Base-by-base conservation (phyloP, 2,113 vertebrate species). In the Climacteris rufus region DNA sequence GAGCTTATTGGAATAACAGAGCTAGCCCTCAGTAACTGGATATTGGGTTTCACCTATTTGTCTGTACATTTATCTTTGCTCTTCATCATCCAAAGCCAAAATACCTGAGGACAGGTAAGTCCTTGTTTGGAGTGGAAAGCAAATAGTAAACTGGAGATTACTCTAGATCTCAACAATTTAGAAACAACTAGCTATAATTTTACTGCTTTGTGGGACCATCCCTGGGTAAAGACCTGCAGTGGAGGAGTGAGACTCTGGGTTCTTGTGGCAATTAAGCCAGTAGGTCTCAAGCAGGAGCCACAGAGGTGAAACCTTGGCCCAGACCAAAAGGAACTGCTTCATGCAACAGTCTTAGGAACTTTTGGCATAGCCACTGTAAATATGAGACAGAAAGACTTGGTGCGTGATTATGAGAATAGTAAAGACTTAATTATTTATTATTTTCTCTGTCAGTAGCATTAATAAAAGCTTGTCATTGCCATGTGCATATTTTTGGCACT, bases 21-120 rank as follows among this genome's bases (percentile, higher is more conserved):
- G 35, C 13, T 52, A 47, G 33, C 35, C 14, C 37, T 30, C 2
- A 5, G n/a, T 2, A 8, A 4, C 4, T 1, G 2, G 9, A 10
- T 8, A 35, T 1, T 23, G 19, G 10, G 10, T 37, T 27, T 47
- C 65, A 59, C 52, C 30, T 50, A 3, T 33, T n/a, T 22, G 60
- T 33, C 33, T 28, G 11, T 15, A 3, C 25, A 3, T 42, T 59
- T 59, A 14, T 35, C 64, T 40, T 45, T 57, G 44, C 27, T 49
- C 27, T 27, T 72, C n/a, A 16, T 30, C 54, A 54, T 6, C 39
- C 47, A 50, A 39, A 83, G 18, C 35, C 31, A n/a, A 31, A 90
- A 20, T 42, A 76, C 33, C 33, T 4, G 5, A 28, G 76, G 60
- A 20, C 21, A 83, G 44, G 10, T 17, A 27, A 12, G 9, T 4